Evolutionary conservation across 1,140 invertebrate genomes (phyloP).

Genomic region (Phortica variegata): DNA sequence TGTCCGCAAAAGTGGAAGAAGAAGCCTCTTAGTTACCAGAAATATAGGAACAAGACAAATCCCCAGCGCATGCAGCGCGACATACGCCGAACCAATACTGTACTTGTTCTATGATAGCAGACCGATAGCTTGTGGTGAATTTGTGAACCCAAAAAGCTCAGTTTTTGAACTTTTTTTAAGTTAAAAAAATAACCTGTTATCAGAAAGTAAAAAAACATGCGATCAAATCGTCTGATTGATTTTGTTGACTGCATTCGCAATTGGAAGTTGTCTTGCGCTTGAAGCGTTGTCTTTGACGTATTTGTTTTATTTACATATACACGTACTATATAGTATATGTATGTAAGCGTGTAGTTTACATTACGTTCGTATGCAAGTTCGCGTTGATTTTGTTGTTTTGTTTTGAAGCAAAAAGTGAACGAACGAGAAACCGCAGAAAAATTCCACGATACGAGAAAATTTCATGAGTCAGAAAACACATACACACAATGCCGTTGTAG

Average conservation of each 20-base stretch:
- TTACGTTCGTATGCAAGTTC: not conserved
- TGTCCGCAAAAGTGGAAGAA: not conserved
- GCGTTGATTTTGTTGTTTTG: too few relatives aligned
- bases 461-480: too few relatives aligned
- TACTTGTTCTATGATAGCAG: too few relatives aligned
- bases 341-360: not conserved
- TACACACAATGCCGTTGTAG: too few relatives aligned
- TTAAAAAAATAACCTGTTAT: conserved; percentile 54
- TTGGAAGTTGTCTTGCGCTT: not conserved
- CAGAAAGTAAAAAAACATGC: conserved; percentile 10
- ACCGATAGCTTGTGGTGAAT: not conserved
- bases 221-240: not conserved
- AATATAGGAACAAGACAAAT: too few relatives aligned
- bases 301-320: not conserved
- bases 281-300: not conserved
- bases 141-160: conserved; percentile 25
- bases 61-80: not conserved
- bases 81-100: too few relatives aligned
- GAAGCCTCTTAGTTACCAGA: not conserved
- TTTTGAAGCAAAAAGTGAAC: too few relatives aligned
- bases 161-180: too few relatives aligned
- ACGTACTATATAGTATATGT: not conserved
- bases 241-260: not conserved
- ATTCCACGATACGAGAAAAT: too few relatives aligned
- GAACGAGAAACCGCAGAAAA: too few relatives aligned